Conservation (phyloP, 2,888 invertebrate genomes). For the Drosophila merina region DNA sequence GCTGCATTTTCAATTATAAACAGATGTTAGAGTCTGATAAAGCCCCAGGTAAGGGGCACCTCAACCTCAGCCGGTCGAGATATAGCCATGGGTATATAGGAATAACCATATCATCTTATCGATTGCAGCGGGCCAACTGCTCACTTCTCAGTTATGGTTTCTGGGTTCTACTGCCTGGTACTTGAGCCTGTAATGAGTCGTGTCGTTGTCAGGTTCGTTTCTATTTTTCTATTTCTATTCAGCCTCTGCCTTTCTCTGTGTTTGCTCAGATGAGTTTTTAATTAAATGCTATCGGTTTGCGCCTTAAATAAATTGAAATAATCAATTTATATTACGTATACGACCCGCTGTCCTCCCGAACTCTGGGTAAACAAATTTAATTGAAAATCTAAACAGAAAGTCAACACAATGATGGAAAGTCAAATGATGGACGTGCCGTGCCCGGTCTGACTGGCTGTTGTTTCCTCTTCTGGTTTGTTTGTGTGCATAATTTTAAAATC, state of each 20-base stretch:
- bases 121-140: constrained; percentile 17
- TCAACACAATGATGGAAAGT: constrained; percentile 60
- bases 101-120: constrained; percentile 34
- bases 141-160: constrained; percentile 15
- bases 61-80: constrained; percentile 15
- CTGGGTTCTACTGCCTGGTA: constrained; percentile 46
- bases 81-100: constrained; percentile 19
- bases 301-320: constrained; percentile 76
- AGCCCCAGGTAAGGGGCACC: constrained; percentile 27
- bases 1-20: constrained; percentile 82
- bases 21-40: constrained; percentile 81
- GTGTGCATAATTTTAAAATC: constrained; percentile 84
- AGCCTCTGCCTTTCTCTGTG: constrained; percentile 28
- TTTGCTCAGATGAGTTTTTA: constrained; percentile 77
- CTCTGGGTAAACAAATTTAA: constrained; percentile 77
- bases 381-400: constrained; percentile 80
- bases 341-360: constrained; percentile 35
- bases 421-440: constrained; percentile 33
- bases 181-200: constrained; percentile 78
- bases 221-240: neutral
- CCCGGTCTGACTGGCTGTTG: constrained; percentile 38
- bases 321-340: constrained; percentile 78
- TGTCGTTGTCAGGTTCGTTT: constrained; percentile 42
- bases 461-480: constrained; percentile 64
- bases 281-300: constrained; percentile 76